These are phyloP conservation scores for Cryptus armator DNA, from an alignment of 2,888 invertebrate genomes.

Conservation along the genomic window DNA sequence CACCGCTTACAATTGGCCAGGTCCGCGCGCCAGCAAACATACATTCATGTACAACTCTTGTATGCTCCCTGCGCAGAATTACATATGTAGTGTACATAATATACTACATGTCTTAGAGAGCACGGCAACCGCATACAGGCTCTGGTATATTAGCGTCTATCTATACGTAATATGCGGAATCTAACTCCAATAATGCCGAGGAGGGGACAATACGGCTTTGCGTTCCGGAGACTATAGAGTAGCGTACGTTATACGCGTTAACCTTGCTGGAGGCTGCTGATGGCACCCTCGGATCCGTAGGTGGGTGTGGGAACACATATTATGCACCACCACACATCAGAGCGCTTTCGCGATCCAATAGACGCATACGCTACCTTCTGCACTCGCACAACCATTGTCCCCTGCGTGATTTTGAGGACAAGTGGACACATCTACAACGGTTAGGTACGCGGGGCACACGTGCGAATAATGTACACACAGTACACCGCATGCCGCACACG, in stretches of 20 bases:
- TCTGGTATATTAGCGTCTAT: slow-evolving; percentile 67
- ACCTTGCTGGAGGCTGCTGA: slow-evolving; percentile 48
- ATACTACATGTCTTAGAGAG: not conserved
- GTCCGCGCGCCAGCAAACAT: not conserved
- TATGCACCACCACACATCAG: slow-evolving; percentile 23
- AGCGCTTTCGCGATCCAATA: slow-evolving; percentile 35
- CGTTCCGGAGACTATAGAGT: slow-evolving; percentile 50
- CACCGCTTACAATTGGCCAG: no score
- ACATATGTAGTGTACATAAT: slow-evolving; percentile 5
- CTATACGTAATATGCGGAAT: slow-evolving; percentile 72
- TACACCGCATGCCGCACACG: not conserved
- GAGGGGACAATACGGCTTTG: slow-evolving; percentile 71
- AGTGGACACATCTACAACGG: not conserved
- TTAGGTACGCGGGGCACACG: not conserved
- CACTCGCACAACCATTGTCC: slow-evolving; percentile 5
- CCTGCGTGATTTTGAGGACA: slow-evolving; percentile 5
- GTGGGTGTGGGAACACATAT: slow-evolving; percentile 40
- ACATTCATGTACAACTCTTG: not conserved
- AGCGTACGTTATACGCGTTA: slow-evolving; percentile 59
- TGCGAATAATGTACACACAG: slow-evolving; percentile 1
- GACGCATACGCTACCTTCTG: slow-evolving; percentile 27
- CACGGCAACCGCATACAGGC: not conserved
- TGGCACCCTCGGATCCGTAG: slow-evolving; percentile 45
- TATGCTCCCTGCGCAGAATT: no score
- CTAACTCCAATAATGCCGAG: slow-evolving; percentile 74